Percentiles rank a stretch among this genome's conserved stretches.
Conservation (phyloP, 1,140 invertebrate species). For the Gryllus bimaculatus region DNA sequence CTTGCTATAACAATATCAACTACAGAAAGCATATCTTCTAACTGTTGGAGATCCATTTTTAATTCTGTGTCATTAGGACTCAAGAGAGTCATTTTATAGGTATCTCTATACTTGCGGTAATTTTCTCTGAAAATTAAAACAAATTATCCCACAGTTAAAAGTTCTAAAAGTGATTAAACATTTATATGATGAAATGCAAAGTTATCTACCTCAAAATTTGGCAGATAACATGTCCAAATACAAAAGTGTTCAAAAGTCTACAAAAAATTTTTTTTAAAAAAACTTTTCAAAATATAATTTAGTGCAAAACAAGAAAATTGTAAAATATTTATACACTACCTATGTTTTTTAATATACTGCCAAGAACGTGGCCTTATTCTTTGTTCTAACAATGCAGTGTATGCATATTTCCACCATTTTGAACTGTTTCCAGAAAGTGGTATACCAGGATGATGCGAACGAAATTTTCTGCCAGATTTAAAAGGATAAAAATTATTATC, state of each 20-base stretch:
- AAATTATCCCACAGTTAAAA: not conserved
- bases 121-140: constrained; percentile 39
- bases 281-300: too few species aligned
- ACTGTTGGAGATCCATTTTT: constrained; percentile 59
- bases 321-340: constrained; percentile 30
- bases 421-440: constrained; percentile 34
- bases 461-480: constrained; percentile 39
- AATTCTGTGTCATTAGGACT: constrained; percentile 63
- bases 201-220: not conserved
- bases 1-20: constrained; percentile 68
- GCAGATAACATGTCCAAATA: not conserved
- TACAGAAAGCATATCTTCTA: constrained; percentile 64
- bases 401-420: constrained; percentile 72
- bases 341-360: constrained; percentile 56
- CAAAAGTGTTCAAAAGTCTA: not conserved
- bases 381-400: constrained; percentile 59
- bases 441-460: constrained; percentile 40
- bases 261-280: too few species aligned
- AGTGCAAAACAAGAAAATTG: too few species aligned
- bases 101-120: constrained; percentile 60
- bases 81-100: constrained; percentile 60
- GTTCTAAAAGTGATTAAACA: too few species aligned
- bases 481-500: too few species aligned
- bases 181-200: not conserved
- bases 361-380: constrained; percentile 63